Evolutionary conservation across 2,888 invertebrate genomes (phyloP), one percentile per base, ranked within the genome.

Genomic region (Odontothrips loti): DNA sequence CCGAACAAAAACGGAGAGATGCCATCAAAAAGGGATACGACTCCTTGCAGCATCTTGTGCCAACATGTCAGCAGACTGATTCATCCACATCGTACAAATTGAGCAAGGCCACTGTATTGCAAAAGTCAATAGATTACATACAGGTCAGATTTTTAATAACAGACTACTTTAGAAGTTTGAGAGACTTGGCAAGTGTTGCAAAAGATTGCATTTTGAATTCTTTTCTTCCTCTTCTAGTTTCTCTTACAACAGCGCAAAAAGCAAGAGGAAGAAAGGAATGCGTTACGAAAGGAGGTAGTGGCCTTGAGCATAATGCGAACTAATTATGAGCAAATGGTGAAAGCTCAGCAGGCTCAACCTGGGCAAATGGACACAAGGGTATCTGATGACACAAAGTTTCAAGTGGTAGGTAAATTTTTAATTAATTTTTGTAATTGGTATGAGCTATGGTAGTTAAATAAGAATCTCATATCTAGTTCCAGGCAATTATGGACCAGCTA

Each of bases 11-110:
- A 87, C 90, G 98, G 83, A 90, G 98, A 85, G 98, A 98, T 91
- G 97, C 98, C 1, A 98, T 98, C 83, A 98, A 98, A 88, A 97
- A 96, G 87, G 98, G 98, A 0, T 98, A 98, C 87, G 97, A 98
- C 87, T 95, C 95, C 3, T 89, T 98, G 27, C 97, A 97, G 88
- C 94, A 95, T 85, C 89, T 98, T 83, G 97, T 98, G 17, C 98
- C 98, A 0, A 96, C 95, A 81, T 98, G 98, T 86, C 96, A 96
- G 86, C 95, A 96, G 86, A 94, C 94, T 68, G 98, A 98, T 87
- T 91, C 96, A 47, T 94, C 95, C 29, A 95, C 96, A 43, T 75
- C 68, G 27, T 96, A 97, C 87, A 98, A 98, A 88, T 90, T 97
- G 63, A 98, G 98, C 88, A 98, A 98, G 90, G 98, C 98, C 80